Base-by-base conservation (phyloP, 2,888 invertebrate species). In the Abrostola triplasia region DNA sequence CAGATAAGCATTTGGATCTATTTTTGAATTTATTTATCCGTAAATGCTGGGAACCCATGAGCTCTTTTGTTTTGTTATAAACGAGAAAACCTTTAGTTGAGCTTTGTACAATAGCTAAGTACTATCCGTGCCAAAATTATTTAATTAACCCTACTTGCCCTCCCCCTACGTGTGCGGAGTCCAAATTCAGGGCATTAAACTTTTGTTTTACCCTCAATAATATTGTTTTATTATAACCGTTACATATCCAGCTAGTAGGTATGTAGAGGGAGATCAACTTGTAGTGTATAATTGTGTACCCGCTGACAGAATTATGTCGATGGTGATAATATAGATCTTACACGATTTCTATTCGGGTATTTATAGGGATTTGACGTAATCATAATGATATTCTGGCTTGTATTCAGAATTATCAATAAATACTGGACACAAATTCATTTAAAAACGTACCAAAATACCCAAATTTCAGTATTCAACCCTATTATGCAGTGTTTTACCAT, bases 291-390 rank as follows among this genome's bases (percentile, higher is more conserved):
- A 88, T 89, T 84, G 87, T 80, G 84, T 81, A 77, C 53, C 67
- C 81, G 90, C 81, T 89, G 91, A 92, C 88, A 90, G 89, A 90
- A 84, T 89, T 88, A 90, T 83, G 84, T 87, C 81, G 83, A 88
- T 86, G 84, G 72, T 83, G 73, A 86, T 87, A 83, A 82, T 87
- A 85, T 81, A 83, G 75, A 74, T 69, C 70, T 77, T 73, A 76
- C 79, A 77, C 68, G 74, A 73, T 84, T 80, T 67, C 77, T 80
- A 80, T 83, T 72, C 73, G 71, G 66, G 70, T 87, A 86, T 86
- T 84, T 87, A 86, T 83, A 85, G 83, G 67, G 64, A 71, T 84
- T 86, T 86, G 83, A 87, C 88, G 88, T 82, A 86, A 86, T 73
- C 58, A 71, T 76, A 76, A 76, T 73, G 71, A 75, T 73, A 73